These are phyloP conservation scores for Raja brachyura DNA, from an alignment of 2,113 vertebrate species.

Conservation along the genomic window DNA sequence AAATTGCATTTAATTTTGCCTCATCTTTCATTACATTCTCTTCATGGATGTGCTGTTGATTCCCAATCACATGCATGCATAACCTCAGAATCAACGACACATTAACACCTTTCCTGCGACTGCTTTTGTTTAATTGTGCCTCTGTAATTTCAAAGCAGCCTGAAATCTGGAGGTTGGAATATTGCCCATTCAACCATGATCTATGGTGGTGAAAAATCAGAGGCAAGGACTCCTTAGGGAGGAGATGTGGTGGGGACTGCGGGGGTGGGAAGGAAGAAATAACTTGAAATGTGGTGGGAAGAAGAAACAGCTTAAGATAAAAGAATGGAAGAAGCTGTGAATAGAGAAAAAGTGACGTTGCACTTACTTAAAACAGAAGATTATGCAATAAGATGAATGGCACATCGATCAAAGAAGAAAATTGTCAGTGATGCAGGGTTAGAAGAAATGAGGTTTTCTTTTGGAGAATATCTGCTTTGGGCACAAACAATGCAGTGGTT, in stretches of 20 bases:
- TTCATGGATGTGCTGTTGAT: conserved; percentile 25
- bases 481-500: background rate
- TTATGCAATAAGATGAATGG: background rate
- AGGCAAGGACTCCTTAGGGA: too few species aligned
- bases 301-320: too few species aligned
- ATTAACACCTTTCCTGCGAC: background rate
- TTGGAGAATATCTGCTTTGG: too few species aligned
- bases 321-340: background rate
- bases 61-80: background rate
- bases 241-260: background rate
- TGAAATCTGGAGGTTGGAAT: background rate
- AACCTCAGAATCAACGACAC: background rate
- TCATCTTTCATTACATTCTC: conserved; percentile 40
- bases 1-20: conserved; percentile 45
- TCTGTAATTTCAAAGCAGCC: background rate
- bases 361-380: background rate
- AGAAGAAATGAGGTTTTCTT: background rate
- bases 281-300: background rate
- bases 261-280: background rate
- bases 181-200: background rate
- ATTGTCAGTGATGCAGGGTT: background rate
- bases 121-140: background rate
- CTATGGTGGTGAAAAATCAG: background rate
- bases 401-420: background rate
- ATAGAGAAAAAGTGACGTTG: background rate